phyloP scores from a whole-genome alignment of 2,888 invertebrate species.

The Adelognathus sp. region DNA sequence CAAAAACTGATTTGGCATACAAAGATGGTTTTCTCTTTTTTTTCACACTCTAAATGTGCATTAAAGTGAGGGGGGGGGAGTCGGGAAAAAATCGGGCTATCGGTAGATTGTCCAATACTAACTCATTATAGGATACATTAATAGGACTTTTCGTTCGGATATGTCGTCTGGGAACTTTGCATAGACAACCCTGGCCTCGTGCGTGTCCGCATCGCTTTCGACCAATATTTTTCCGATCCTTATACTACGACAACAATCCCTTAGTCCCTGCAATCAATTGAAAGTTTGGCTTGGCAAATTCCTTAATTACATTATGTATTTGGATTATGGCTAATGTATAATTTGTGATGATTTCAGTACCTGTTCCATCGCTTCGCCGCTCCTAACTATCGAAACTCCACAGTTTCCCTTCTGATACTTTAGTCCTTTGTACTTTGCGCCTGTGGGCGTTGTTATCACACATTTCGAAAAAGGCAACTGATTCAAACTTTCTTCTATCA shows the following conservation, averaged over 20 bases:
- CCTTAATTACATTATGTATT: conserved; percentile 25
- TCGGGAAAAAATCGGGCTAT: neutral
- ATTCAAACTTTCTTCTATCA: conserved; percentile 99
- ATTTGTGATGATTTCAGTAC: conserved; percentile 73
- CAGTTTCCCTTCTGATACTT: conserved; percentile 99
- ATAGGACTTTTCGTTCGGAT: conserved; percentile 90
- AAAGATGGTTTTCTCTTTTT: neutral
- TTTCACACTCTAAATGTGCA: neutral
- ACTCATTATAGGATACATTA: conserved; percentile 99
- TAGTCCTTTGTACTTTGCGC: conserved; percentile 94
- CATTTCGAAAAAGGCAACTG: conserved; percentile 96
- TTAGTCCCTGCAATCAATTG: conserved; percentile 84
- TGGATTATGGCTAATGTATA: neutral
- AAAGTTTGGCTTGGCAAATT: conserved; percentile 31
- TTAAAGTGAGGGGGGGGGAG: neutral
- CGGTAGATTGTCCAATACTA: conserved; percentile 73
- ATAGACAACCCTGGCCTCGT: conserved; percentile 98
- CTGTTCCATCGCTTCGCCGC: conserved; percentile 98
- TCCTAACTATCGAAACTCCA: conserved; percentile 97
- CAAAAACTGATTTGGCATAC: neutral
- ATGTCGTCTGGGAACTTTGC: conserved; percentile 99
- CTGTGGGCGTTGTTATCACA: conserved; percentile 96
- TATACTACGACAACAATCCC: conserved; percentile 99
- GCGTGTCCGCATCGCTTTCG: conserved; percentile 97
- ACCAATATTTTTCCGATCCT: conserved; percentile 99